Base-by-base conservation (phyloP, 1,140 invertebrate genomes). In the Sarcophaga bullata region DNA sequence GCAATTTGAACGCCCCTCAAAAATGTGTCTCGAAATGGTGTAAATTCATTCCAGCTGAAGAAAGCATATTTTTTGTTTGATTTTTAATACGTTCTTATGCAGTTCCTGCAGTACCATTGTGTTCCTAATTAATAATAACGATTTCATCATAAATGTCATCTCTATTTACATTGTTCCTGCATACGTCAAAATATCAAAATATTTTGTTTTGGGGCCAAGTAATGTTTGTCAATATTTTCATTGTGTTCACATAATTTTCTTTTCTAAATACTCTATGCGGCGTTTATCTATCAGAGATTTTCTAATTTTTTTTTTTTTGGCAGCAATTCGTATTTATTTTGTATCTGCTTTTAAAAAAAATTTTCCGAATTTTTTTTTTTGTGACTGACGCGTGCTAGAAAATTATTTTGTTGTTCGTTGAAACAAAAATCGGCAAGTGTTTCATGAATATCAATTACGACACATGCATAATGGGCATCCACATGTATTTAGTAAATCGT, bases 141-240 rank as follows among this genome's bases (percentile, higher is more conserved):
- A 58, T 58, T 58, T 58, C 54, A 58, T 58, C 54, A 58, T 15
- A 58, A 58, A n/a, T 58, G 54, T 58, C 54, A 58, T n/a, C 54
- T n/a, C 54, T 7, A 13, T 58, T 58, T 58, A 8, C 13, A 58
- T 6, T n/a, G 1, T 7, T 58, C n/a, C 6, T 58, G 52, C 54
- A 6, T 58, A 58, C 3, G 13, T 13, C 15, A n/a, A n/a, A 58
- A 15, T 15, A 58, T 13, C 15, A n/a, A n/a, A 58, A 15, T 15
- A 58, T n/a, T 13, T n/a, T 58, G 25, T 37, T 37, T 2, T 37
- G 25, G 25, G 7, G 13, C 54, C 54, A 58, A 58, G n/a, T 7
- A 58, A 58, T 15, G 15, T 13, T 58, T 58, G 54, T 58, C 54
- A 58, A n/a, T 58, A 58, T 58, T 58, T 58, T n/a, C 7, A 58